A percentile compares a stretch with the other conserved stretches of the same genome.
Conservation (phyloP, 2,797 vertebrate genomes). For the Pseudochirops cupreus region DNA sequence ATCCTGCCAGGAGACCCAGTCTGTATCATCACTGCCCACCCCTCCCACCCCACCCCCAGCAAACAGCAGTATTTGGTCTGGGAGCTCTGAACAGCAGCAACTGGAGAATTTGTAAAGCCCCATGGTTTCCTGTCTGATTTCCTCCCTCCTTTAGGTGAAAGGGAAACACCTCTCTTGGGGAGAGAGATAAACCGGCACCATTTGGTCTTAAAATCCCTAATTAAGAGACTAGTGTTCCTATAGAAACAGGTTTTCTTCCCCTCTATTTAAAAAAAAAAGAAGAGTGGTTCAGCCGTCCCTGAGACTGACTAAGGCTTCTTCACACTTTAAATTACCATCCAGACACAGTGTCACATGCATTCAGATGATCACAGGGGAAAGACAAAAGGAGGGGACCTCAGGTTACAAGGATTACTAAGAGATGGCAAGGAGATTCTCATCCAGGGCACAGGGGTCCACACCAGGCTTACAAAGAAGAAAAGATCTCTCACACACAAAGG, state of each 20-base stretch:
- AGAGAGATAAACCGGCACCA: background rate
- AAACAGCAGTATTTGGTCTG: background rate
- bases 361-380: background rate
- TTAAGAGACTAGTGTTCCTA: conserved; percentile 64
- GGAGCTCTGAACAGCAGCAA: background rate
- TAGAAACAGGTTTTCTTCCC: conserved; percentile 72
- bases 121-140: background rate
- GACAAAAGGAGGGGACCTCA: background rate
- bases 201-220: conserved; percentile 65
- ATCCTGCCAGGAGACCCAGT: background rate
- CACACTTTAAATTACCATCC: background rate
- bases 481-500: background rate
- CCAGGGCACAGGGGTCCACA: background rate
- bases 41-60: too few relatives aligned
- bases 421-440: background rate
- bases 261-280: background rate
- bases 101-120: background rate
- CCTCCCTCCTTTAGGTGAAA: background rate
- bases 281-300: background rate
- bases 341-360: background rate
- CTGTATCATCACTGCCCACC: too few relatives aligned
- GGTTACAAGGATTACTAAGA: background rate
- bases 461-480: background rate
- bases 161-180: background rate
- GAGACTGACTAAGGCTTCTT: background rate